Conservation (phyloP, 1,140 invertebrate genomes). For the Tigriopus japonicus region DNA sequence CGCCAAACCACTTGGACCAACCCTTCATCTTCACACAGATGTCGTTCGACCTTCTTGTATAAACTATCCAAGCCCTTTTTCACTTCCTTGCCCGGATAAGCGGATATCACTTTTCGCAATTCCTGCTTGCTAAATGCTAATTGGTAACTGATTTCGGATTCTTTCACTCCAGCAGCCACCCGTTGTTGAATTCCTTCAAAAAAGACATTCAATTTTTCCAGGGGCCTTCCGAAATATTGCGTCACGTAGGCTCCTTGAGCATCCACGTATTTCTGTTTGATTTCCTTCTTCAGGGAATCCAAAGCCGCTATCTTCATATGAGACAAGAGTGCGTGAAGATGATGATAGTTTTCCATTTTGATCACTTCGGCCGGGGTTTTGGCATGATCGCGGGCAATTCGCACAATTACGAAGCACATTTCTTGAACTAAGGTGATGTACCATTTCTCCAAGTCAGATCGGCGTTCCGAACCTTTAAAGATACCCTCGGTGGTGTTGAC, state of each 20-base stretch:
- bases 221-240: slow-evolving; percentile 76
- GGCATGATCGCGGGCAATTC: slow-evolving; percentile 61
- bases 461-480: slow-evolving; percentile 63
- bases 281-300: slow-evolving; percentile 70
- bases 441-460: slow-evolving; percentile 91
- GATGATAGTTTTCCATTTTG: slow-evolving; percentile 95
- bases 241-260: slow-evolving; percentile 78
- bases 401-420: slow-evolving; percentile 62
- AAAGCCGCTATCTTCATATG: slow-evolving; percentile 77
- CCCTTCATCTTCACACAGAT: slow-evolving; percentile 84
- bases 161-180: slow-evolving; percentile 77
- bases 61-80: slow-evolving; percentile 86
- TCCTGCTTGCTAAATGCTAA: slow-evolving; percentile 94
- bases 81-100: slow-evolving; percentile 87
- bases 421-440: slow-evolving; percentile 61
- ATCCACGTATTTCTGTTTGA: slow-evolving; percentile 60
- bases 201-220: slow-evolving; percentile 83
- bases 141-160: slow-evolving; percentile 94
- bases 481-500: slow-evolving; percentile 65
- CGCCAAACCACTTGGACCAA: slow-evolving; percentile 92
- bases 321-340: slow-evolving; percentile 65
- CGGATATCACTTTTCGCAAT: slow-evolving; percentile 61
- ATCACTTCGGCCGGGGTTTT: slow-evolving; percentile 88
- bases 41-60: slow-evolving; percentile 93
- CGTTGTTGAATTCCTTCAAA: slow-evolving; percentile 37